Percentiles rank a stretch among this genome's conserved stretches.
These are phyloP conservation scores for Cotesia glomerata DNA, from an alignment of 1,140 invertebrate genomes.

Conservation along the genomic window DNA sequence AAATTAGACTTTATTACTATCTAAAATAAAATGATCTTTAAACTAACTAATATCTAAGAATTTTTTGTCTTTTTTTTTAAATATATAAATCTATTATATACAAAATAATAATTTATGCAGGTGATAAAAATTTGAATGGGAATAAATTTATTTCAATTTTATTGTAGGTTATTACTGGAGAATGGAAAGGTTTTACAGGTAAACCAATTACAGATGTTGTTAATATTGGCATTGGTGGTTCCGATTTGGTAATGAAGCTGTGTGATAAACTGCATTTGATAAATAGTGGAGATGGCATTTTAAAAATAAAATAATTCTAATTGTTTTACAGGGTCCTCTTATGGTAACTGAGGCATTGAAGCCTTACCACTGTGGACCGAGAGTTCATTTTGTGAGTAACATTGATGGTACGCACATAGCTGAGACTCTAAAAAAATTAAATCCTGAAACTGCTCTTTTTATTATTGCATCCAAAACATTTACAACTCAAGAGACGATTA, in stretches of 20 bases:
- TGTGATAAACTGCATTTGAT: too few relatives aligned
- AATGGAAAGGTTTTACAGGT: slow-evolving; percentile 90
- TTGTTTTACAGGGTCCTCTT: slow-evolving; percentile 78
- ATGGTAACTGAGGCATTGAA: slow-evolving; percentile 99
- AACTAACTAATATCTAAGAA: too few relatives aligned
- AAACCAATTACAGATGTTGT: slow-evolving; percentile 97
- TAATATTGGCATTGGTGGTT: slow-evolving; percentile 99
- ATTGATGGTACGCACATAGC: slow-evolving; percentile 99
- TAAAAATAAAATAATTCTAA: slow-evolving; percentile 25
- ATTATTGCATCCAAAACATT: slow-evolving; percentile 99
- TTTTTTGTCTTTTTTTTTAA: too few relatives aligned
- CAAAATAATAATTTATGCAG: too few relatives aligned
- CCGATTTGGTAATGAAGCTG: slow-evolving; percentile 78
- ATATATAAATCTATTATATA: too few relatives aligned
- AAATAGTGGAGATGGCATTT: too few relatives aligned
- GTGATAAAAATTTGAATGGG: too few relatives aligned
- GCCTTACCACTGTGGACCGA: slow-evolving; percentile 85
- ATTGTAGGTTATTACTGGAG: slow-evolving; percentile 69
- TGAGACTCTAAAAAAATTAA: slow-evolving; percentile 88
- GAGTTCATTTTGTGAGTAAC: slow-evolving; percentile 98
- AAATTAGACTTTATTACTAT: slow-evolving; percentile 4
- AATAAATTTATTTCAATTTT: neutral
- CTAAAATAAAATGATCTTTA: too few relatives aligned
- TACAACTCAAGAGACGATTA: slow-evolving; percentile 99
- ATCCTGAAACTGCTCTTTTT: slow-evolving; percentile 94